Evolutionary conservation across 2,888 invertebrate species (phyloP).

Genomic region (Ephialtes manifestator): DNA sequence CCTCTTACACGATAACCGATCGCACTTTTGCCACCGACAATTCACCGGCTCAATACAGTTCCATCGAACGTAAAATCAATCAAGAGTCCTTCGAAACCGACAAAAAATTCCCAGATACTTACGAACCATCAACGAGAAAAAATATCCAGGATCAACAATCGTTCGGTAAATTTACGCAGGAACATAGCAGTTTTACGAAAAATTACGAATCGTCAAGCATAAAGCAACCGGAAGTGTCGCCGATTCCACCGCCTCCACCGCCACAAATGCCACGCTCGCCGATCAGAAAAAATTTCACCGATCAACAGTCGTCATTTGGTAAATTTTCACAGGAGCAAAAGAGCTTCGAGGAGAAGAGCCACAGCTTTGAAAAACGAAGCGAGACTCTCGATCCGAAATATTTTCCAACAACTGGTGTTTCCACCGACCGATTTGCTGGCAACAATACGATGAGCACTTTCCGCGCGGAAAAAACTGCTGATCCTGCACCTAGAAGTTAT

Average conservation of each 20-base stretch:
- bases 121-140: slow-evolving; percentile 66
- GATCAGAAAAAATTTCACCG: slow-evolving; percentile 46
- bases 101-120: slow-evolving; percentile 42
- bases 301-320: slow-evolving; percentile 36
- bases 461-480: slow-evolving; percentile 72
- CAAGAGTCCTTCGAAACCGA: slow-evolving; percentile 73
- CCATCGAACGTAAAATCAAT: slow-evolving; percentile 81
- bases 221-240: slow-evolving; percentile 40
- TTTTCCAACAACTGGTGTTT: slow-evolving; percentile 42
- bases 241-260: slow-evolving; percentile 44
- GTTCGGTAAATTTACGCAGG: slow-evolving; percentile 69
- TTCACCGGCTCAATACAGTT: slow-evolving; percentile 79
- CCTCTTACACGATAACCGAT: slow-evolving; percentile 71
- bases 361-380: slow-evolving; percentile 67
- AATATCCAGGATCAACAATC: slow-evolving; percentile 70
- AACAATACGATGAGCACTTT: slow-evolving; percentile 80
- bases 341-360: slow-evolving; percentile 45
- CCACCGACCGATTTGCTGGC: slow-evolving; percentile 73
- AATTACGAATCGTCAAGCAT: slow-evolving; percentile 60
- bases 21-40: slow-evolving; percentile 72
- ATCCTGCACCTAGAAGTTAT: slow-evolving; percentile 55
- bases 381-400: slow-evolving; percentile 72
- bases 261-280: slow-evolving; percentile 65
- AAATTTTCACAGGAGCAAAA: slow-evolving; percentile 58
- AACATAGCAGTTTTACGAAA: slow-evolving; percentile 68